Evolutionary conservation across 2,113 vertebrate genomes (phyloP).

Genomic region (Oryzias melastigma): DNA sequence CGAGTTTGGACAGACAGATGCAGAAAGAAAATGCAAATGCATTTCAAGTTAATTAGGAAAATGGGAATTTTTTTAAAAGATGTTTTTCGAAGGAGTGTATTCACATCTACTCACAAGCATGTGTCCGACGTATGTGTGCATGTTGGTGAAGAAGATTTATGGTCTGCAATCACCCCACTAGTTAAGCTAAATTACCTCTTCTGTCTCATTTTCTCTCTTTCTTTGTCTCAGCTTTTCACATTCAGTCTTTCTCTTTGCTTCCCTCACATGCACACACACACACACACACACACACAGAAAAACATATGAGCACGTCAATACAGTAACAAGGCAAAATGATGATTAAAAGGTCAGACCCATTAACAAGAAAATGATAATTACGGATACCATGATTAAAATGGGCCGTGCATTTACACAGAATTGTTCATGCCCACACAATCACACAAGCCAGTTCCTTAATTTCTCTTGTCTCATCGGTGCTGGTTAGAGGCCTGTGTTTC

Average conservation of each 20-base stretch:
- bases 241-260: slow-evolving; percentile 1
- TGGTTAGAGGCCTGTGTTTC: not conserved
- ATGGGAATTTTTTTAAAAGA: slow-evolving; percentile 56
- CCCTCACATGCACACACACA: slow-evolving; percentile 5
- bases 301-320: slow-evolving; percentile 1
- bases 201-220: slow-evolving; percentile 27
- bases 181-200: slow-evolving; percentile 60
- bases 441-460: not conserved
- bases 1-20: slow-evolving; percentile 1
- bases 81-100: slow-evolving; percentile 9
- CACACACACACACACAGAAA: slow-evolving; percentile 1
- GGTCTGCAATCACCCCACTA: slow-evolving; percentile 31
- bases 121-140: not conserved
- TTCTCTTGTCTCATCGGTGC: not conserved
- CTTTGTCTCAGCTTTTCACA: slow-evolving; percentile 1
- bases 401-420: slow-evolving; percentile 14
- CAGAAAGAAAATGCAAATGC: slow-evolving; percentile 21
- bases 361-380: slow-evolving; percentile 62
- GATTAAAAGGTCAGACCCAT: slow-evolving; percentile 65
- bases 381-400: slow-evolving; percentile 48
- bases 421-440: not conserved
- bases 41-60: slow-evolving; percentile 38
- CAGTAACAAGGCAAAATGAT: slow-evolving; percentile 34
- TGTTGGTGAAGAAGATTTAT: slow-evolving; percentile 51
- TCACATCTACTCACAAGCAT: not conserved